Evolutionary conservation across 2,888 invertebrate species (phyloP), one percentile per base, ranked within the genome.

Genomic region (Agriopis marginaria): DNA sequence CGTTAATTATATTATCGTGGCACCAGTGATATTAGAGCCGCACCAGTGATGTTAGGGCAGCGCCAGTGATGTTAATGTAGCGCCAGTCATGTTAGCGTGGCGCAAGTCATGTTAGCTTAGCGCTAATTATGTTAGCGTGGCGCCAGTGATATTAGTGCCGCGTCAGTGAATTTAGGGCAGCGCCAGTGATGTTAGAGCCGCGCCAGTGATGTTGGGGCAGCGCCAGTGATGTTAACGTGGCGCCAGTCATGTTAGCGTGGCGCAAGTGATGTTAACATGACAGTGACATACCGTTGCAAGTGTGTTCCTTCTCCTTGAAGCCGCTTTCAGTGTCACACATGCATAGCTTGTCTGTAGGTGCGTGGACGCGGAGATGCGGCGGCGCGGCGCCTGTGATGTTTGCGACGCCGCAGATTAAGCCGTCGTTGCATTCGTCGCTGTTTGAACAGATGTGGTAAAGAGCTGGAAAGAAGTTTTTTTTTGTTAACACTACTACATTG

Each of bases 341-440:
- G 73, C 96, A 96, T 71, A 96, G 90, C 84, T 95, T 95, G 74
- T 92, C 91, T 0, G 84, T 77, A 0, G 91, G 86, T 0, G 87
- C 73, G 76, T 88, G 88, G 9, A 91, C 90, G 12, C 88, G 83
- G 5, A 91, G 88, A 68, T 92, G 90, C 0, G 83, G 88, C 4
- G 93, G 95, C 61, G 87, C 87, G 0, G 86, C 82, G 1, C 93
- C 92, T 0, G 95, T 96, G 56, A 93, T 89, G 86, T 95, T 95
- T 0, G 95, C 95, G 1, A 89, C 82, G 45, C 92, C 92, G 82
- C 96, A 97, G 66, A 95, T 92, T 63, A 96, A 93, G 0, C 95
- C 96, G 40, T 96, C 95, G 78, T 95, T 95, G 77, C 97, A 97
- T 63, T 97, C 96, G 63, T 94, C 92, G 76, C 95, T 94, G 79